Evolutionary conservation across 2,113 vertebrate genomes (phyloP).

Genomic region (Varanus salvator): DNA sequence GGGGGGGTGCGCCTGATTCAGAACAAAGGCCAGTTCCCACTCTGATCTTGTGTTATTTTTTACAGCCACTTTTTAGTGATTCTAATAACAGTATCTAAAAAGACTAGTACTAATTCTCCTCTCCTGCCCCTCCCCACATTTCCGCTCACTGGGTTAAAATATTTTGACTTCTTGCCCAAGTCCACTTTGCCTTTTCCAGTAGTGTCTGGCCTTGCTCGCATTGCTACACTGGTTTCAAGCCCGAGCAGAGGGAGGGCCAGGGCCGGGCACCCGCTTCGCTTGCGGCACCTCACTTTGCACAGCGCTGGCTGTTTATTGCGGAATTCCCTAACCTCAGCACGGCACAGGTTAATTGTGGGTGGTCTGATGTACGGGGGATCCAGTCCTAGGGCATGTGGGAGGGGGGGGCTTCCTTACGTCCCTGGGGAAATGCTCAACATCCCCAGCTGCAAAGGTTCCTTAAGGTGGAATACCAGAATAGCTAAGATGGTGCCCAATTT

Average conservation of each 20-base stretch:
- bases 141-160: no score
- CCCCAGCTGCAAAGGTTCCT: background rate
- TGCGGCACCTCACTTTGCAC: background rate
- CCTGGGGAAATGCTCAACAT: background rate
- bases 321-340: no score
- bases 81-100: background rate
- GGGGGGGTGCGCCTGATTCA: background rate
- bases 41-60: background rate
- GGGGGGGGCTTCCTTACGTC: background rate
- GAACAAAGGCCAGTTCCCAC: background rate
- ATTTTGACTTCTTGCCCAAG: background rate
- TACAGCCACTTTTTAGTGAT: background rate
- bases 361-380: no score
- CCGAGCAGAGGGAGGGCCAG: no score
- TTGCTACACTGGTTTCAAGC: no score
- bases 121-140: background rate
- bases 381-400: background rate
- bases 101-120: no score
- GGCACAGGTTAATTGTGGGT: background rate
- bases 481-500: slow-evolving; percentile 52
- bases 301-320: background rate
- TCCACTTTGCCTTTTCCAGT: background rate
- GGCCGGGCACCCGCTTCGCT: background rate
- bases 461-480: background rate
- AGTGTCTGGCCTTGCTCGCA: background rate